Base-by-base conservation (phyloP, 2,113 vertebrate species). In the Globicephala melas region DNA sequence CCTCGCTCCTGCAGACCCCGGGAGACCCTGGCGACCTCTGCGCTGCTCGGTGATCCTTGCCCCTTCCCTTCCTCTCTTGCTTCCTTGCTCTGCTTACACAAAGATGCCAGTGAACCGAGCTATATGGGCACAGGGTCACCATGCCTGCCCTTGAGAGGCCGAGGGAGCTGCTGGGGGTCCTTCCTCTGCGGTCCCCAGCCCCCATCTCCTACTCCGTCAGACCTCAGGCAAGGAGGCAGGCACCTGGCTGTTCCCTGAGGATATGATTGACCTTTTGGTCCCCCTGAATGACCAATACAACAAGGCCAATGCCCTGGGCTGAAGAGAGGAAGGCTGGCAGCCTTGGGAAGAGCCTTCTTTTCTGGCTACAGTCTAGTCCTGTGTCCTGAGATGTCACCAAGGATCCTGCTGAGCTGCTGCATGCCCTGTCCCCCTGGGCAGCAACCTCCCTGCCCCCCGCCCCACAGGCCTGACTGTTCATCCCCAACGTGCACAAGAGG, bases 1-100 rank as follows among this genome's bases (percentile, higher is more conserved):
- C n/a, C 82, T 28, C 36, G 31, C 67, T 25, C 41, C 62, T 15
- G 5, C 6, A 44, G 82, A 8, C 89, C 20, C 10, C 0, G 1
- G 15, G 21, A 63, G 28, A 17, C 17, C n/a, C 84, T 41, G 36
- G 70, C 9, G 26, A 36, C 55, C 70, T 38, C 3, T 0, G 74
- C 18, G 8, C 41, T 26, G 44, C n/a, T 60, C 2, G 0, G 47
- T n/a, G 60, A 2, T 9, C 28, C 31, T 28, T 5, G 33, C 38
- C 33, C 11, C 79, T 41, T 8, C 17, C 20, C 60, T 47, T 21
- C 70, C 65, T 26, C 23, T 71, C 50, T 71, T 2, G 1, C 11
- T 20, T 79, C 33, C 92, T n/a, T 55, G 58, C 36, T 73, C 50
- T 77, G 26, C 79, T 47, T 28, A 26, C 18, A 8, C n/a, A 23